phyloP scores from a whole-genome alignment of 1,140 invertebrate genomes.

The Zophobas morio region DNA sequence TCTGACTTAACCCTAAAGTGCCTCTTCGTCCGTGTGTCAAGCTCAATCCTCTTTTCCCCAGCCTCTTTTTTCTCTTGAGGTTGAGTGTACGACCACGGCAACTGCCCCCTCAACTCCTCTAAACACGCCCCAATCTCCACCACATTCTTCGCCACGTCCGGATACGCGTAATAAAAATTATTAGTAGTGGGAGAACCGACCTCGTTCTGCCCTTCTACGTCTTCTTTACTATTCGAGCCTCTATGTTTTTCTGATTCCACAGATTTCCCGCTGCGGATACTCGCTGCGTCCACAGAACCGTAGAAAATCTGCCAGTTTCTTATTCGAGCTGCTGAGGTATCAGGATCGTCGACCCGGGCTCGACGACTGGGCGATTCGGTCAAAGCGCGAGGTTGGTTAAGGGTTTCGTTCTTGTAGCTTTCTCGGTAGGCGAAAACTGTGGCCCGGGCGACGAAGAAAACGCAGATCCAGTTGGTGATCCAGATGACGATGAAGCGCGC shows the following conservation, averaged over 20 bases:
- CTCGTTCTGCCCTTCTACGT: not conserved
- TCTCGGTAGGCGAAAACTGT: not conserved
- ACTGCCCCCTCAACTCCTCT: constrained; percentile 36
- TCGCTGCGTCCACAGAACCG: constrained; percentile 52
- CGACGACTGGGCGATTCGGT: not conserved
- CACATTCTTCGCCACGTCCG: not conserved
- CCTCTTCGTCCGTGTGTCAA: not conserved
- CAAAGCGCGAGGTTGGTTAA: not conserved
- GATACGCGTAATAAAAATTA: constrained; percentile 11
- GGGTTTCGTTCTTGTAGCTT: constrained; percentile 1
- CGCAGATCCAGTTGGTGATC: constrained; percentile 19
- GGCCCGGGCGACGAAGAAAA: not conserved
- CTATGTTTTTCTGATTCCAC: constrained; percentile 17
- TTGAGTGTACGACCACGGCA: constrained; percentile 49
- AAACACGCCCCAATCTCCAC: not conserved
- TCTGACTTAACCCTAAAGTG: not conserved
- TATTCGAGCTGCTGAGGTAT: constrained; percentile 53
- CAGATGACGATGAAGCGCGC: constrained; percentile 16
- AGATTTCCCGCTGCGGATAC: constrained; percentile 40
- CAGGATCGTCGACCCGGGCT: constrained; percentile 1
- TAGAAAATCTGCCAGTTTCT: constrained; percentile 58
- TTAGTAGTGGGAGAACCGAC: not conserved
- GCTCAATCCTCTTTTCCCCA: not conserved
- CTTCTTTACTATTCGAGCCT: constrained; percentile 35
- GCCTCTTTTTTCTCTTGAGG: not conserved